These are phyloP conservation scores for Pseudomyrmex pallidus DNA, from an alignment of 1,140 invertebrate genomes.

Conservation along the genomic window DNA sequence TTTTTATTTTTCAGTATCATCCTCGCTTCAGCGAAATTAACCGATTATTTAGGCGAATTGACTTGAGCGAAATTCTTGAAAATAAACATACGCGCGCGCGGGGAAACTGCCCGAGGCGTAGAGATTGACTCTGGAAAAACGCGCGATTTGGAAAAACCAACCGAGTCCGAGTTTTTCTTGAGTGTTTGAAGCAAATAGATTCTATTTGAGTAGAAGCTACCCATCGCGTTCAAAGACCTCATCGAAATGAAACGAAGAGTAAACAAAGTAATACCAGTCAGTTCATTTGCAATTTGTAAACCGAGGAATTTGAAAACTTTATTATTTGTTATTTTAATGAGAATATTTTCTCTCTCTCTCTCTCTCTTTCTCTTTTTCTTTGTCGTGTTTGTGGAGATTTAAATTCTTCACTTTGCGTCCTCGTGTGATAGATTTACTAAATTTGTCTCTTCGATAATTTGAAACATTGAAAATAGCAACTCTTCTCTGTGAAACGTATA, in stretches of 20 bases:
- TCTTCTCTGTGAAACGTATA: background rate
- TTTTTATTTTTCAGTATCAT: background rate
- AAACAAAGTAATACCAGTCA: slow-evolving; percentile 23
- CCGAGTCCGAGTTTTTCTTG: background rate
- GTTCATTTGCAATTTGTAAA: slow-evolving; percentile 33
- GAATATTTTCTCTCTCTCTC: background rate
- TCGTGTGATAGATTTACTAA: background rate
- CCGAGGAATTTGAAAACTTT: background rate
- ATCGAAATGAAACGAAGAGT: slow-evolving; percentile 9
- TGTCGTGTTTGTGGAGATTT: background rate
- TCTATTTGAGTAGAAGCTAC: slow-evolving; percentile 2
- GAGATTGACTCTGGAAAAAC: background rate
- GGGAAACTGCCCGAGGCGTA: too few relatives aligned
- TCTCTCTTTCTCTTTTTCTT: background rate
- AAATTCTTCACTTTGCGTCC: background rate
- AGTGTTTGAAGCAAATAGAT: slow-evolving; percentile 16
- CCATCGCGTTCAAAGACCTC: slow-evolving; percentile 1
- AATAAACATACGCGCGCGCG: background rate
- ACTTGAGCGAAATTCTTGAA: background rate
- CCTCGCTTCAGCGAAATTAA: background rate
- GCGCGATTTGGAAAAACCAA: background rate
- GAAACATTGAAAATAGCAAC: background rate
- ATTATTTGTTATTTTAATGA: slow-evolving; percentile 46
- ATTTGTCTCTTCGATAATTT: background rate
- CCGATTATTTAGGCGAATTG: background rate